A percentile compares a stretch with the other conserved stretches of the same genome.
Conservation (phyloP, 2,113 vertebrate species). For the Stigmatopora argus region DNA sequence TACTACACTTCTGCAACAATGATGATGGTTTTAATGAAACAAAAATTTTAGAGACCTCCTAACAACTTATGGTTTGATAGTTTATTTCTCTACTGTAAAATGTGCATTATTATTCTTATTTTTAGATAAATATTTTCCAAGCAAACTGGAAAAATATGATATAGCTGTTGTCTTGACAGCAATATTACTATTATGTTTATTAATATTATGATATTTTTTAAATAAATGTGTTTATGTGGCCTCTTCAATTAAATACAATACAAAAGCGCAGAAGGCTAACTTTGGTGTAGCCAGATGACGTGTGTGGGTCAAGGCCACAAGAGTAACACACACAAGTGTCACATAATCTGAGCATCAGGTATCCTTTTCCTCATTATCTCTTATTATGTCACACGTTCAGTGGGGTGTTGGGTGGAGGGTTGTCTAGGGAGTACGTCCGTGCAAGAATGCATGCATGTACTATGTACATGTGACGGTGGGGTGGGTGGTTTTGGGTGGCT, state of each 20-base stretch:
- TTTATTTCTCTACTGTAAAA: background rate
- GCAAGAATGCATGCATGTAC: background rate
- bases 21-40: no score
- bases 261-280: background rate
- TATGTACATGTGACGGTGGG: background rate
- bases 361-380: conserved; percentile 50
- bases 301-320: background rate
- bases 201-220: no score
- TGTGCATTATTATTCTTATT: background rate
- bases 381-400: conserved; percentile 46
- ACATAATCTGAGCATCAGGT: conserved; percentile 39
- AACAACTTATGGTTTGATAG: background rate
- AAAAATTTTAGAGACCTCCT: no score
- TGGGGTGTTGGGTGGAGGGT: conserved; percentile 8
- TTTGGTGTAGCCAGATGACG: background rate
- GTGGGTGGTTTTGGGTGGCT: background rate
- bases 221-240: background rate
- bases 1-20: no score
- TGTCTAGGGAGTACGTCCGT: background rate
- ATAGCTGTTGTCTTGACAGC: no score
- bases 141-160: no score
- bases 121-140: background rate
- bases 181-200: no score
- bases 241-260: background rate
- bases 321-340: conserved; percentile 35